Evolutionary conservation across 2,113 vertebrate genomes (phyloP).

Genomic region (Lamprotornis superbus): DNA sequence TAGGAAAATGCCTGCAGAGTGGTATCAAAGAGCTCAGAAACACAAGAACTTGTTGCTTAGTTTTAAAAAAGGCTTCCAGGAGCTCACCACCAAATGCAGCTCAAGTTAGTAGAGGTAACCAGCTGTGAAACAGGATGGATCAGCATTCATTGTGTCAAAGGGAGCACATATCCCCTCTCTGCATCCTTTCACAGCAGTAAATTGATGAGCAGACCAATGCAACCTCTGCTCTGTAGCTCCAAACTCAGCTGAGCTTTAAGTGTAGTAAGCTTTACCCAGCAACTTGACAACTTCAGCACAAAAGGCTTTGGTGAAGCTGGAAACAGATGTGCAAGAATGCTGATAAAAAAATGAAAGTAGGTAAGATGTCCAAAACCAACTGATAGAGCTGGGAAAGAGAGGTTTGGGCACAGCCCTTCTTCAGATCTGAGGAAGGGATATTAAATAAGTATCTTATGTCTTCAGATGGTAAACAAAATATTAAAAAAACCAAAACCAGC

Average conservation of each 20-base stretch:
- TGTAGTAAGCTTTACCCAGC: rapidly evolving
- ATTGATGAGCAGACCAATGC: neutral
- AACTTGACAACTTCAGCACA: neutral
- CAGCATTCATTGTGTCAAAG: neutral
- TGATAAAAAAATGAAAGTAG: neutral
- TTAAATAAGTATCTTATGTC: neutral
- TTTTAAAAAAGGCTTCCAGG: neutral
- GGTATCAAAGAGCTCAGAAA: neutral
- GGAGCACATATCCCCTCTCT: neutral
- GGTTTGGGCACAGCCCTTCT: neutral
- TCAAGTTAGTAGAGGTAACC: neutral
- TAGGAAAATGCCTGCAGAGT: neutral
- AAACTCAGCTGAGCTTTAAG: neutral
- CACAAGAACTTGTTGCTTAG: neutral
- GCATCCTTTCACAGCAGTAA: neutral
- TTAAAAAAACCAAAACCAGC: neutral
- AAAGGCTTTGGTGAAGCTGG: neutral
- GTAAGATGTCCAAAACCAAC: neutral
- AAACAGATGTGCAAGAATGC: neutral
- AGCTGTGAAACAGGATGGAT: neutral
- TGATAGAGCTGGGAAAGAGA: neutral
- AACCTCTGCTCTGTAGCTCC: neutral
- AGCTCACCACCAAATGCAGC: neutral
- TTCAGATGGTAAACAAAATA: neutral
- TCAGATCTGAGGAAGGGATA: neutral